Conservation (phyloP, 2,113 vertebrate species). For the Hemicordylus capensis region DNA sequence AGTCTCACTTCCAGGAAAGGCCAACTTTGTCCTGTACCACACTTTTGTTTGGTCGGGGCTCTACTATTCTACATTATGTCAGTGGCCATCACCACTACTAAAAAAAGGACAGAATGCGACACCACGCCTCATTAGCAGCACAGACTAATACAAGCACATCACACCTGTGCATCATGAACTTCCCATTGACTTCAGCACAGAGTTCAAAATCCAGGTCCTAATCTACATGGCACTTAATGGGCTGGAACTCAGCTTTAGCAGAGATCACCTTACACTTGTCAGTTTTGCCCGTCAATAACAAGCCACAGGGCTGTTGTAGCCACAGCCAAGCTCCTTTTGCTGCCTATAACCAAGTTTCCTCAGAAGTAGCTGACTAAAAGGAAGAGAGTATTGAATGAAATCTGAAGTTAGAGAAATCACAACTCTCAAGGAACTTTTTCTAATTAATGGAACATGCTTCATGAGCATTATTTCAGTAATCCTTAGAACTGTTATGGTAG, state of each 20-base stretch:
- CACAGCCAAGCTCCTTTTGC: background rate
- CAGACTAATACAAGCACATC: background rate
- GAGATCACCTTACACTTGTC: background rate
- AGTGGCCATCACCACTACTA: background rate
- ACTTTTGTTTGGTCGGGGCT: background rate
- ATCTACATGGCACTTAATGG: conserved; percentile 28
- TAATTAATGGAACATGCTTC: too few species aligned
- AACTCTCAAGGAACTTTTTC: background rate
- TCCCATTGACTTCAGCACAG: background rate
- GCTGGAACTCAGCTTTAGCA: background rate
- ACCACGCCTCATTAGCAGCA: conserved; percentile 10
- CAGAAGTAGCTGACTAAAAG: background rate
- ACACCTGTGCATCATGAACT: conserved; percentile 12
- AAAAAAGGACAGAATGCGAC: conserved; percentile 4
- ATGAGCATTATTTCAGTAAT: too few species aligned
- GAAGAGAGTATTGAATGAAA: background rate
- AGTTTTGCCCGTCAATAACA: background rate
- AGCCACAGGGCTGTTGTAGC: background rate
- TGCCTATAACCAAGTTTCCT: background rate
- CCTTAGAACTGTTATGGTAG: too few species aligned
- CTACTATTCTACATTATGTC: background rate
- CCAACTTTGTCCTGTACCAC: background rate
- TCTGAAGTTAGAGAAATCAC: background rate
- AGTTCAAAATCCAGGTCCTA: conserved; percentile 14
- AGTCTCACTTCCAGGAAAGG: background rate